A percentile compares a stretch with the other conserved stretches of the same genome.
These are phyloP conservation scores for Micropoecilia bifurca DNA, from an alignment of 2,797 vertebrate genomes.

Conservation along the genomic window DNA sequence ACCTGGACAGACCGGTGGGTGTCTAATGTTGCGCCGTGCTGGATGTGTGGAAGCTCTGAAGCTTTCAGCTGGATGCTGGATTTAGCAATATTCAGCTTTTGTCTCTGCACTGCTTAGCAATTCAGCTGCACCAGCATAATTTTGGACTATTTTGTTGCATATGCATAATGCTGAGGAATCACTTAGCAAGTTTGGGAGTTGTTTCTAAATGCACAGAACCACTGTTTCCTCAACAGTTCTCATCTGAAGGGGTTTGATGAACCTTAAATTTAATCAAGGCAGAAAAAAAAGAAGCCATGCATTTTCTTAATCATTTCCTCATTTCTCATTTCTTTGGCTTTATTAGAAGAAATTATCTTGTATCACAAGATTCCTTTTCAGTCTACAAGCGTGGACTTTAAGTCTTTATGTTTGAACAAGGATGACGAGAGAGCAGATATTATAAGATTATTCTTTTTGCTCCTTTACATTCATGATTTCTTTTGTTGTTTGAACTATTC, in stretches of 20 bases:
- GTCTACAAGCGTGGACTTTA: neutral
- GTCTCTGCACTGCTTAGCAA: constrained; percentile 33
- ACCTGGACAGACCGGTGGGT: constrained; percentile 84
- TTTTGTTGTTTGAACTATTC: too few species aligned
- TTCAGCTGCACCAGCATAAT: constrained; percentile 57
- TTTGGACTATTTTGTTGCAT: constrained; percentile 42
- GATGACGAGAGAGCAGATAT: too few species aligned
- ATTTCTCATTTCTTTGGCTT: neutral
- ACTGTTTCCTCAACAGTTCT: constrained; percentile 40
- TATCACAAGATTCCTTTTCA: neutral
- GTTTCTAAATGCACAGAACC: constrained; percentile 24
- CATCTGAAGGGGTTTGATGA: constrained; percentile 6
- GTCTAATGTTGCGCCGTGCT: neutral
- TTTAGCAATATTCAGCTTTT: neutral
- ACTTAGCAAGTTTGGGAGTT: constrained; percentile 49
- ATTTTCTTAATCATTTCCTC: neutral
- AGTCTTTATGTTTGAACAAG: neutral
- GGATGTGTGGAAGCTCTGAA: neutral
- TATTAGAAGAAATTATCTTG: neutral
- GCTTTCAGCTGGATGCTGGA: constrained; percentile 7
- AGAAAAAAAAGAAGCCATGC: neutral
- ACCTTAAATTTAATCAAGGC: neutral
- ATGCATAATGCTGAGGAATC: constrained; percentile 58
- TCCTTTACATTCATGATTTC: too few species aligned
- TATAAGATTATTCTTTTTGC: too few species aligned